Base-by-base conservation (phyloP, 2,888 invertebrate species). In the Diloba caeruleocephala region DNA sequence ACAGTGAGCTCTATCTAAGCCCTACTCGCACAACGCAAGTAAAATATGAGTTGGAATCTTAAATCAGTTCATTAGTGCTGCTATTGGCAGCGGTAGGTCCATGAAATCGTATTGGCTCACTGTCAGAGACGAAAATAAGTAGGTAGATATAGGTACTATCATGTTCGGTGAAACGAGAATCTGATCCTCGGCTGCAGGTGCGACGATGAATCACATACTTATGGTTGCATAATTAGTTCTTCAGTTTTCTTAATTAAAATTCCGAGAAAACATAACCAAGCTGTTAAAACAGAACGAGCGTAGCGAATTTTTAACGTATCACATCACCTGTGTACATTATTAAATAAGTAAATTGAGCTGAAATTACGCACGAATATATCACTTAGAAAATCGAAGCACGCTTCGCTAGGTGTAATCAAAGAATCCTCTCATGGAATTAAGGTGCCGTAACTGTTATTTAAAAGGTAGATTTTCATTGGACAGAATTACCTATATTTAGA, bases 61-160 rank as follows among this genome's bases (percentile, higher is more conserved):
- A 74, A 72, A 73, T 64, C 59, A 75, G 70, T 65, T 70, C 68
- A 74, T 60, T n/a, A 72, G 68, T 74, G 81, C 81, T 81, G 79
- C 82, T 83, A 85, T 84, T 87, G 87, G 80, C 86, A 86, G 72
- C 83, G 81, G 78, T 72, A 78, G 85, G 81, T 76, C 84, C 88
- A 84, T 89, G 87, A 89, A 90, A 92, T 91, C 87, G 88, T 90
- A 88, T 92, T 90, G 92, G 92, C 90, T 85, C 82, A 80, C 85
- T 85, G 85, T 89, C 91, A 89, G 88, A 80, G 83, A 87, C 89
- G 79, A 87, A 91, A 92, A 92, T 91, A 91, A 87, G 85, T 79
- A 82, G 76, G 73, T 31, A 31, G 8, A 51, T 84, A 81, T 78
- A 78, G n/a, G n/a, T n/a, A n/a, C 78, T 77, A 77, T 78, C 75